phyloP scores from a whole-genome alignment of 2,888 invertebrate species.

The Himalopsyche anomala region DNA sequence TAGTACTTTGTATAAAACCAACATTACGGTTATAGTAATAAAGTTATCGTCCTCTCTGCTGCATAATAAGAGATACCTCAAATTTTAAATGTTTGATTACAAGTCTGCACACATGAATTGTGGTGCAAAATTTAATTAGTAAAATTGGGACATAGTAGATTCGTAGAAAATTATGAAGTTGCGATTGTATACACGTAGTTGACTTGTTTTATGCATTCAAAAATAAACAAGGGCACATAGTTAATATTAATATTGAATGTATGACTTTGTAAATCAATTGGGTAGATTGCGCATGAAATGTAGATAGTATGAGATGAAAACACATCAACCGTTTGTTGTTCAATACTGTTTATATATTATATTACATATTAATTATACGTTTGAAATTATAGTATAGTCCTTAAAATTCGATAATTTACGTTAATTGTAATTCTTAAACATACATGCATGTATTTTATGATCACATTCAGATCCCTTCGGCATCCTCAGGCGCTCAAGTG shows the following conservation, averaged over 20 bases:
- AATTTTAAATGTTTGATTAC: conserved; percentile 41
- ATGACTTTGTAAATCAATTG: too few species aligned
- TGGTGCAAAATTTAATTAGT: conserved; percentile 40
- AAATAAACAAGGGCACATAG: neutral
- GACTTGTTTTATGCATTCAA: conserved; percentile 18
- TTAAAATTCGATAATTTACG: too few species aligned
- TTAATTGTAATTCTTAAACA: too few species aligned
- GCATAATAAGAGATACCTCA: neutral
- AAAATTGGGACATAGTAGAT: conserved; percentile 6
- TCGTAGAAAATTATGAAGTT: neutral
- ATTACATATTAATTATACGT: too few species aligned
- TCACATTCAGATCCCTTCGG: too few species aligned
- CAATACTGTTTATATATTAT: too few species aligned
- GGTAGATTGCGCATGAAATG: too few species aligned
- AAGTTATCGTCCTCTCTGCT: neutral
- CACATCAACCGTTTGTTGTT: too few species aligned
- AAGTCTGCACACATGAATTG: neutral
- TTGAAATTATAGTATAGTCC: too few species aligned
- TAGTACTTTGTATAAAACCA: neutral
- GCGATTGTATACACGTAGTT: conserved; percentile 3
- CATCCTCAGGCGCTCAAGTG: too few species aligned
- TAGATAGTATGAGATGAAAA: too few species aligned
- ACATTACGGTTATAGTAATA: neutral
- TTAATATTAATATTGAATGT: neutral
- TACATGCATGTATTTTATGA: too few species aligned